A percentile compares a stretch with the other conserved stretches of the same genome.
Evolutionary conservation across 1,140 invertebrate species (phyloP).

Genomic region (Pomacea maculata): DNA sequence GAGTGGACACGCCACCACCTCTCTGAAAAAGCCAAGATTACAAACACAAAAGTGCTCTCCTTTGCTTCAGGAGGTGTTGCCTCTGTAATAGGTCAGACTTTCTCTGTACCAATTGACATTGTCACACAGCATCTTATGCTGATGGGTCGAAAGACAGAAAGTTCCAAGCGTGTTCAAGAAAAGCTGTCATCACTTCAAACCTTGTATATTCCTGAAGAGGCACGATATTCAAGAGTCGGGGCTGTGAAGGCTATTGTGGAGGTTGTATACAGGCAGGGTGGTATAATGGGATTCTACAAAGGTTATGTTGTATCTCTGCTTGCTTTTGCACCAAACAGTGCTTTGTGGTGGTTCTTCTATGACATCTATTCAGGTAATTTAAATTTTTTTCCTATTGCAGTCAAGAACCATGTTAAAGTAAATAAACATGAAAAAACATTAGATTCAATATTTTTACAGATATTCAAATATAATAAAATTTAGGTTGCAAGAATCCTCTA

Average conservation of each 20-base stretch:
- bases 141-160: slow-evolving; percentile 70
- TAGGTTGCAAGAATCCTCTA: no score
- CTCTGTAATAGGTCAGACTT: slow-evolving; percentile 92
- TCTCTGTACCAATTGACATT: slow-evolving; percentile 96
- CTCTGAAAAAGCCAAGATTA: slow-evolving; percentile 70
- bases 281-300: slow-evolving; percentile 88
- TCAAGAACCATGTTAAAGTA: no score
- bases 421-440: no score
- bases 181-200: slow-evolving; percentile 40
- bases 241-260: slow-evolving; percentile 69
- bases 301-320: slow-evolving; percentile 91
- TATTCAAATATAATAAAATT: no score
- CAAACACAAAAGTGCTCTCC: slow-evolving; percentile 24
- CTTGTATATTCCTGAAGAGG: slow-evolving; percentile 44
- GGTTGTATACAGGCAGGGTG: slow-evolving; percentile 81
- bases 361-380: slow-evolving; percentile 89
- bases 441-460: no score
- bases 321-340: slow-evolving; percentile 94
- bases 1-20: slow-evolving; percentile 89
- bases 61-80: slow-evolving; percentile 78
- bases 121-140: slow-evolving; percentile 97
- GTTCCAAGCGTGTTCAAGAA: slow-evolving; percentile 15
- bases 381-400: neutral
- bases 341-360: slow-evolving; percentile 96
- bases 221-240: slow-evolving; percentile 43